phyloP scores from a whole-genome alignment of 2,797 vertebrate species.

The Rhynchotus rufescens region DNA sequence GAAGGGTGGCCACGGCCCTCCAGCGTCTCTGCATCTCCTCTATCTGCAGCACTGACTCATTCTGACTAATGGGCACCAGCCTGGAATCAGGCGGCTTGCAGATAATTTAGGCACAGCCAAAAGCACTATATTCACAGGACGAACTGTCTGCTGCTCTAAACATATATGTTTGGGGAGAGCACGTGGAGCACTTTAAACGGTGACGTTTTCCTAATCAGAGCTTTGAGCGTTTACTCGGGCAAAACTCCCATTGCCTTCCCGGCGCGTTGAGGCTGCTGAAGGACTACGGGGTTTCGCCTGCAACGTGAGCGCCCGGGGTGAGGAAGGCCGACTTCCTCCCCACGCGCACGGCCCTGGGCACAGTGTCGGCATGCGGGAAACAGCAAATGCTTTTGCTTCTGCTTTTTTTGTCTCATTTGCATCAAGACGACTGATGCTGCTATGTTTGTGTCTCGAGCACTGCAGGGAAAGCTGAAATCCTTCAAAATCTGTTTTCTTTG shows the following conservation, averaged over 20 bases:
- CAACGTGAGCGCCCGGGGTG: fast-evolving
- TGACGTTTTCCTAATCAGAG: neutral
- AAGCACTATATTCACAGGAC: neutral
- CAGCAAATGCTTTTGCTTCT: fast-evolving
- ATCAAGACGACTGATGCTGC: neutral
- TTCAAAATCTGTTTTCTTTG: neutral
- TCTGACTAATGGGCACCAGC: neutral
- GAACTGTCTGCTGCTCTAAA: neutral
- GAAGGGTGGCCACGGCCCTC: fast-evolving
- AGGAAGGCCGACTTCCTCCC: neutral
- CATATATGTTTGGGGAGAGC: neutral
- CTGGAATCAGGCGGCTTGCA: neutral
- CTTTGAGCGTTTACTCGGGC: neutral
- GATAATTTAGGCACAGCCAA: neutral
- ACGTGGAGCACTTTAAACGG: neutral
- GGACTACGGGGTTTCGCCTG: neutral
- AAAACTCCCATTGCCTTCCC: neutral
- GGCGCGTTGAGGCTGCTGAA: neutral
- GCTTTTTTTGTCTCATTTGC: neutral
- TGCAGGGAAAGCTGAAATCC: neutral
- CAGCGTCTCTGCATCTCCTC: neutral
- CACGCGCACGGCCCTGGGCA: fast-evolving
- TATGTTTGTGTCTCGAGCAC: neutral
- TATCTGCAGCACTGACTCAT: neutral
- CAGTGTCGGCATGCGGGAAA: neutral